Conservation (phyloP, 2,888 invertebrate genomes). For the Sarcophaga caerulescens region DNA sequence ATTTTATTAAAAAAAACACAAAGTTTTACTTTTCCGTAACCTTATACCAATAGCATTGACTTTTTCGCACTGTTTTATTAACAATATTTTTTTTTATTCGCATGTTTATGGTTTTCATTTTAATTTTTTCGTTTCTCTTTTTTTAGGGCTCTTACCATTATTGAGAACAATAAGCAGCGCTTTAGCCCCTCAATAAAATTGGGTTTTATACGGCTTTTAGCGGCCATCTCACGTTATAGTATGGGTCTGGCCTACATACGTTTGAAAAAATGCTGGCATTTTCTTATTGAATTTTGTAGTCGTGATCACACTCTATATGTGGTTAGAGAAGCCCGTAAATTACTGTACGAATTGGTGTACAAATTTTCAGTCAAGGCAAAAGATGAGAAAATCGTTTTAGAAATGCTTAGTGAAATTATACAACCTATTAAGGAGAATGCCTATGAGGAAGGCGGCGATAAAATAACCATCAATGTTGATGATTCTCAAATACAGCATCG, state of each 20-base stretch:
- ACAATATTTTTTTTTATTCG: not conserved
- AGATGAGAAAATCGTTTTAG: constrained; percentile 82
- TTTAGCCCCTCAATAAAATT: constrained; percentile 85
- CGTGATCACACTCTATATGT: constrained; percentile 88
- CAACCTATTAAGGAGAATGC: constrained; percentile 84
- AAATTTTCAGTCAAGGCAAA: constrained; percentile 81
- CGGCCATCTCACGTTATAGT: constrained; percentile 84
- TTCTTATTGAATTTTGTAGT: constrained; percentile 85
- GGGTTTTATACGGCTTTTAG: constrained; percentile 85
- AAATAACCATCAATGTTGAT: constrained; percentile 79
- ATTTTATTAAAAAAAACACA: too few species aligned
- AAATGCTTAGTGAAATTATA: constrained; percentile 83
- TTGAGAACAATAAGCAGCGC: constrained; percentile 71
- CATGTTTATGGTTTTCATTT: not conserved
- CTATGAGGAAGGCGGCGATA: constrained; percentile 78
- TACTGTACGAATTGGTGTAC: constrained; percentile 84
- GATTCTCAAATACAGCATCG: constrained; percentile 82
- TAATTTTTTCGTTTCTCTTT: not conserved
- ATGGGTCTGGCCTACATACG: constrained; percentile 86
- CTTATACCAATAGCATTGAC: too few species aligned
- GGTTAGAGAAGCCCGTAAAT: constrained; percentile 85
- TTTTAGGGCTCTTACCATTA: constrained; percentile 73
- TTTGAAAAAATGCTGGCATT: constrained; percentile 85
- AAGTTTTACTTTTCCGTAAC: too few species aligned
- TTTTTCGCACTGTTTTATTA: not conserved